Evolutionary conservation across 2,797 vertebrate genomes (phyloP).

Genomic region (Fistularia commersonii): DNA sequence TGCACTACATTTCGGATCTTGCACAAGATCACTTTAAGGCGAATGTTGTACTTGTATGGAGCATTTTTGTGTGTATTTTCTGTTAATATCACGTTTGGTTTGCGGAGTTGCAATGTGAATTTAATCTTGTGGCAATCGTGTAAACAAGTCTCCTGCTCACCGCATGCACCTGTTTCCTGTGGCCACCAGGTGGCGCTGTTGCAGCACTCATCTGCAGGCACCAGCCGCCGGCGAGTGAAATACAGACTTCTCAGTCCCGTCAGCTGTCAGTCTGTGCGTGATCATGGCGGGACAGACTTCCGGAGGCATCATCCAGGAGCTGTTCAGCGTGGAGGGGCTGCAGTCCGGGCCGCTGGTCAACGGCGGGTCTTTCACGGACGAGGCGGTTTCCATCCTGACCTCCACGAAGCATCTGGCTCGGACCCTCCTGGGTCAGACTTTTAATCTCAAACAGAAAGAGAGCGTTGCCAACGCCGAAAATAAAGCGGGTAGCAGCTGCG

Average conservation of each 20-base stretch:
- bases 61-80: too few relatives aligned
- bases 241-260: not conserved
- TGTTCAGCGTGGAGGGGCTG: constrained; percentile 7
- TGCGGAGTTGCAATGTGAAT: too few relatives aligned
- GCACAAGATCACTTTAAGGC: too few relatives aligned
- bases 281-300: constrained; percentile 49
- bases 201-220: constrained; percentile 1
- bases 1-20: too few relatives aligned
- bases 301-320: constrained; percentile 33
- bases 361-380: constrained; percentile 19
- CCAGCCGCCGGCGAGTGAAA: not conserved
- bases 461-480: too few relatives aligned
- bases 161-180: too few relatives aligned
- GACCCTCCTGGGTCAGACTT: constrained; percentile 32
- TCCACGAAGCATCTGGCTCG: constrained; percentile 68
- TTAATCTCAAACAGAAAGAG: too few relatives aligned
- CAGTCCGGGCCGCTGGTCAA: constrained; percentile 30
- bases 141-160: too few relatives aligned
- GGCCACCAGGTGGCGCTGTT: constrained; percentile 52
- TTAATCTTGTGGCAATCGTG: too few relatives aligned
- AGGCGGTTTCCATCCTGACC: constrained; percentile 15
- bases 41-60: too few relatives aligned
- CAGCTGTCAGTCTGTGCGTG: constrained; percentile 2
- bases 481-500: constrained; percentile 20
- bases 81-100: too few relatives aligned